Evolutionary conservation across 2,888 invertebrate species (phyloP).

Genomic region (Drosophila siamana): DNA sequence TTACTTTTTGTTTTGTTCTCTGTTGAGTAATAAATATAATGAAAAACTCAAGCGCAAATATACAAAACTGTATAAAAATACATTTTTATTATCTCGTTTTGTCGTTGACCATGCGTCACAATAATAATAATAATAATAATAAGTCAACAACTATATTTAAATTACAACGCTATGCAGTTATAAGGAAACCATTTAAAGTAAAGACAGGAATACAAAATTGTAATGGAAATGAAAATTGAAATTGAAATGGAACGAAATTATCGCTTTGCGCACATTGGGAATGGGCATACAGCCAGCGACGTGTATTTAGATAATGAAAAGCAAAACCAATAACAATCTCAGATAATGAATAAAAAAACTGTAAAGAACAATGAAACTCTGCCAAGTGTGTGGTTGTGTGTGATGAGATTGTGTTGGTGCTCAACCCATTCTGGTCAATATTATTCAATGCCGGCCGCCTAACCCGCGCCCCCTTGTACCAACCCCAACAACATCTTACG

Average conservation of each 20-base stretch:
- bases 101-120: constrained; percentile 51
- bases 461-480: constrained; percentile 15
- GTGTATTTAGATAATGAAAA: constrained; percentile 73
- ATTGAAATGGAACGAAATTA: constrained; percentile 45
- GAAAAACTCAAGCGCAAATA: constrained; percentile 30
- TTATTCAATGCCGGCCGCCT: constrained; percentile 61
- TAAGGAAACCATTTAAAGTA: constrained; percentile 43
- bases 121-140: constrained; percentile 37
- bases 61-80: constrained; percentile 59
- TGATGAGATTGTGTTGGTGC: constrained; percentile 28
- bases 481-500: constrained; percentile 16
- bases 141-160: constrained; percentile 44
- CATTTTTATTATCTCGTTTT: constrained; percentile 65
- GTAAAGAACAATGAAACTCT: constrained; percentile 31
- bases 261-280: constrained; percentile 39
- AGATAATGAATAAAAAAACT: constrained; percentile 54
- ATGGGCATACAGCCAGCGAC: constrained; percentile 64
- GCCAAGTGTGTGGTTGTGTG: constrained; percentile 6
- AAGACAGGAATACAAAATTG: constrained; percentile 39
- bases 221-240: constrained; percentile 55
- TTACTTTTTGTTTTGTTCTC: constrained; percentile 6
- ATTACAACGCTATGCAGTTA: constrained; percentile 25
- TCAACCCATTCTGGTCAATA: constrained; percentile 73
- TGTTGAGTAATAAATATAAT: constrained; percentile 31
- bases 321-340: constrained; percentile 57